Base-by-base conservation (phyloP, 2,888 invertebrate genomes). In the Elmis aenea region DNA sequence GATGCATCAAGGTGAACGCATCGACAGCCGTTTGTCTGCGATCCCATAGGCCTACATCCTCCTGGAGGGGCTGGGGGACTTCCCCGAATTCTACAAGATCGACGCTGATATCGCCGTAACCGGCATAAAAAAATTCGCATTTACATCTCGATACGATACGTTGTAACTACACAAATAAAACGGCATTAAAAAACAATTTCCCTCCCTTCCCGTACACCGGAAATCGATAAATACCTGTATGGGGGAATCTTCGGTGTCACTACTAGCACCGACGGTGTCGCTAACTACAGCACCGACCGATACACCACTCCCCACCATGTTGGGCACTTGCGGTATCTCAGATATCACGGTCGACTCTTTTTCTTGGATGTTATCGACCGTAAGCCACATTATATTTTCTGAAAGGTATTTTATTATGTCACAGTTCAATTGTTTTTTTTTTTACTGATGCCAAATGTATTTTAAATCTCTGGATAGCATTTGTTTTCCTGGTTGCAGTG, bases 61-160 rank as follows among this genome's bases (percentile, higher is more conserved):
- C 82, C 40, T 62, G 62, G 0, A 75, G 73, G 3, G 85, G 85
- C 0, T 82, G 81, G 2, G 82, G 80, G 5, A 85, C 84, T 16
- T 71, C 73, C 10, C 73, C 75, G 1, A 79, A 75, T 39, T 83
- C 82, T 31, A 83, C 71, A 0, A 79, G 79, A 56, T 84, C 83
- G 42, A 83, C 77, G 43, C 76, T 75, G 32, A 82, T 84, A 59
- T 91, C 90, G 30, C 94, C 94, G 62, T 92, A 95, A 43, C 87
- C 85, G 31, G 90, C 92, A 66, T 94, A 99, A 72, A 93, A 95
- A 70, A 99, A 94, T 72, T 97, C 96, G 70, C 97, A 99, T 60
- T 90, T 90, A 71, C 99, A 97, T 2, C 95, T 77, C 0, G 95
- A 95, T 8, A 97, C 96, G 50, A 99, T 97, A 36, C 99, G 76